These are phyloP conservation scores for Sarcophaga caerulescens DNA, from an alignment of 2,888 invertebrate species.

Conservation along the genomic window DNA sequence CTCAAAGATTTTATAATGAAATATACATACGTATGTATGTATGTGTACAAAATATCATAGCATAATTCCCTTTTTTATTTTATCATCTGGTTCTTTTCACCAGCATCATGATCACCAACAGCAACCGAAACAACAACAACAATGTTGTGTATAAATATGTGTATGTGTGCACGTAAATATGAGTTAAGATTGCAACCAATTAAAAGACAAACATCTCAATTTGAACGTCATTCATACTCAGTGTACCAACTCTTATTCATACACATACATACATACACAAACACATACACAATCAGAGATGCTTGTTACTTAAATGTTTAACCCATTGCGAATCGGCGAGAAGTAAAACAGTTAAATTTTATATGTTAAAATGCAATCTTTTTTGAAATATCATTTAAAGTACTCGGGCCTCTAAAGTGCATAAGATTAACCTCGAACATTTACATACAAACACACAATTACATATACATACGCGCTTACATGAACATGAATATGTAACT, in stretches of 20 bases:
- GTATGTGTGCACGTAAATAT: constrained; percentile 36
- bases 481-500: constrained; percentile 6
- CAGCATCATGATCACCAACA: constrained; percentile 30
- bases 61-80: constrained; percentile 18
- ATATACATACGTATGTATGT: constrained; percentile 4
- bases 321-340: constrained; percentile 10
- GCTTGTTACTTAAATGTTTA: neutral
- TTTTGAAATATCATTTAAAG: no score
- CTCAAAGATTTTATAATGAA: constrained; percentile 26
- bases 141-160: neutral
- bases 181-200: constrained; percentile 65
- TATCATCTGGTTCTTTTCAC: constrained; percentile 37
- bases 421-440: no score
- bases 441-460: no score
- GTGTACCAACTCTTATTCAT: constrained; percentile 2
- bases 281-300: neutral
- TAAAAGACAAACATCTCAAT: constrained; percentile 67
- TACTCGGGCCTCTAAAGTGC: no score
- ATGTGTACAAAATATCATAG: neutral
- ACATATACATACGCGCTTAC: no score
- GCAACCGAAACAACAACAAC: neutral
- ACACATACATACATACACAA: neutral
- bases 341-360: no score
- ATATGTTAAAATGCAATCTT: no score
- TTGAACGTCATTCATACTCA: constrained; percentile 59